Base-by-base conservation (phyloP, 2,113 vertebrate genomes). In the Climacteris rufus region DNA sequence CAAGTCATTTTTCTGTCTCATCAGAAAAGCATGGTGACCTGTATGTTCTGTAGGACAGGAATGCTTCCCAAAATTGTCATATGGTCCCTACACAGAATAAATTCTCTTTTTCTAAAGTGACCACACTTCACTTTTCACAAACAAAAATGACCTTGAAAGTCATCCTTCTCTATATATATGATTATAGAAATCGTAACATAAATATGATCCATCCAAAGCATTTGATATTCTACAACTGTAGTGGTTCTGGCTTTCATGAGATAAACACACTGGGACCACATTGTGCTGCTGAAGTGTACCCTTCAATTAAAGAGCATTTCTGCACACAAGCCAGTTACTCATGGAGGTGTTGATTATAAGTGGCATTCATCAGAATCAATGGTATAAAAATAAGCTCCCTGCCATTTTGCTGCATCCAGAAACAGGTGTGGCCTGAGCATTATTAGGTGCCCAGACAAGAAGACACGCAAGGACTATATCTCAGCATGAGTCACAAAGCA, bases 251-350 rank as follows among this genome's bases (percentile, higher is more conserved):
- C 70, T 96, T 93, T 86, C 71, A 66, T 53, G 71, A 95, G 85
- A 93, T 63, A 96, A 96, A 94, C 72, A 86, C 1, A 0, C 68
- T 13, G 49, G 56, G 76, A 90, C 76, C 76, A 63, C 80, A 68
- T 11, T 39, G 40, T 7, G 56, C 49, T 69, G 81, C 81, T 93
- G 78, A 80, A 76, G 42, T 44, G 50, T 21, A 96, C 87, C 87
- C 91, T 96, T 94, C 93, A 96, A 93, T 94, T 93, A 91, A 80
- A 96, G 84, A 91, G 84, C 78, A 90, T 91, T 96, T 94, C 94
- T 95, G 84, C 87, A 77, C 91, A 95, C 82, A 81, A 93, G 92
- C 90, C 87, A 90, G 91, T 59, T 87, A 75, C 87, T 96, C 69
- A 0, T 63, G 66, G 75, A 96, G 91, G 93, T 95, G 93, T 91